These are phyloP conservation scores for Alethe diademata DNA, from an alignment of 2,113 vertebrate species.

Conservation along the genomic window DNA sequence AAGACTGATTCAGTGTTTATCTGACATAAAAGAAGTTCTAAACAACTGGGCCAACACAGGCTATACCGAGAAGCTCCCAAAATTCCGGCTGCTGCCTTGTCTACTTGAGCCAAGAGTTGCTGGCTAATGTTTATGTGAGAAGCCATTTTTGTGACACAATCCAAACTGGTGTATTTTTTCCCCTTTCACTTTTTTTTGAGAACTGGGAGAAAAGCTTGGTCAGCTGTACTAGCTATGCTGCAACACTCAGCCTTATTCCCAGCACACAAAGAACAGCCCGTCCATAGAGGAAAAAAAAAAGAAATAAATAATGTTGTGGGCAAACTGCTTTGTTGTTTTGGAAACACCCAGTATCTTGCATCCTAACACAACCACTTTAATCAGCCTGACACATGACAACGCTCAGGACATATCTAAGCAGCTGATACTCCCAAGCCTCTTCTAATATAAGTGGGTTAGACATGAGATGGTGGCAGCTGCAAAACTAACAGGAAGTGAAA, in stretches of 20 bases:
- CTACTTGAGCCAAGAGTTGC: slow-evolving; percentile 22
- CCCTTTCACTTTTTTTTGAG: slow-evolving; percentile 39
- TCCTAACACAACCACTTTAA: slow-evolving; percentile 14
- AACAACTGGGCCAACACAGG: background rate
- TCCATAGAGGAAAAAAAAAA: background rate
- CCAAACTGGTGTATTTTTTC: background rate
- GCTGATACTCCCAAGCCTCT: background rate
- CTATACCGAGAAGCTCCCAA: background rate
- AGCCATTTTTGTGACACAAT: background rate
- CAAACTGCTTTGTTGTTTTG: background rate
- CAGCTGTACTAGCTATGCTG: slow-evolving; percentile 34
- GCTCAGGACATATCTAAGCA: background rate
- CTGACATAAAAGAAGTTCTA: background rate
- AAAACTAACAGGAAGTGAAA: slow-evolving; percentile 1
- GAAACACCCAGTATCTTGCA: background rate
- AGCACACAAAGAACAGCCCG: background rate
- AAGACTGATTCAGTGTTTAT: slow-evolving; percentile 33
- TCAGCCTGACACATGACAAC: background rate
- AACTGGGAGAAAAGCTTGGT: slow-evolving; percentile 17
- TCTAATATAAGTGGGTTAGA: background rate
- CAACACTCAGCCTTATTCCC: background rate
- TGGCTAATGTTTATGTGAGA: background rate
- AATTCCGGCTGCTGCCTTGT: slow-evolving; percentile 8
- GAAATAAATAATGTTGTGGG: background rate
- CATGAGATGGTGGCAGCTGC: background rate